A percentile compares a stretch with the other conserved stretches of the same genome.
phyloP scores from a whole-genome alignment of 2,797 vertebrate species.

The Cuculus canorus region DNA sequence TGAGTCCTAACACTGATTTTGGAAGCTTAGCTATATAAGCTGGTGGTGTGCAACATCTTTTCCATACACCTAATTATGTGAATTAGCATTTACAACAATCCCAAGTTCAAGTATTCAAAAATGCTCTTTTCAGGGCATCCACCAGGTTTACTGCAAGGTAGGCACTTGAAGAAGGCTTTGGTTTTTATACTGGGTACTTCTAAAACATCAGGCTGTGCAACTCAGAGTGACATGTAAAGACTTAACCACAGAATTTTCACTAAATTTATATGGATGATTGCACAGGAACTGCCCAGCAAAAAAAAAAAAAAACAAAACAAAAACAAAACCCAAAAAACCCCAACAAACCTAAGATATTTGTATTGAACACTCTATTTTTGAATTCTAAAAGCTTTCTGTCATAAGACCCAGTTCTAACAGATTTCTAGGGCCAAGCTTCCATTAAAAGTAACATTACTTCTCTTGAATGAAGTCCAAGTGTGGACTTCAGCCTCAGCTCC shows the following conservation, averaged over 20 bases:
- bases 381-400: conserved; percentile 7
- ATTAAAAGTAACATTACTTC: background rate
- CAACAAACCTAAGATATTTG: background rate
- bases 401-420: background rate
- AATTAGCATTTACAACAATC: conserved; percentile 69
- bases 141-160: conserved; percentile 71
- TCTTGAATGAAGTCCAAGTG: background rate
- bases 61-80: conserved; percentile 47
- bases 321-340: no score
- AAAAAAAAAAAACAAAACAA: background rate
- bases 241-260: background rate
- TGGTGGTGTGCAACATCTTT: conserved; percentile 58
- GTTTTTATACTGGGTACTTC: conserved; percentile 40
- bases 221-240: conserved; percentile 3
- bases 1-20: conserved; percentile 67
- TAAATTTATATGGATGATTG: background rate
- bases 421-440: background rate
- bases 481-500: background rate
- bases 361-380: background rate
- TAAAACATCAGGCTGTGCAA: conserved; percentile 37
- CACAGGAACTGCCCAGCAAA: conserved; percentile 11
- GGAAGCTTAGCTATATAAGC: conserved; percentile 47
- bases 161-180: conserved; percentile 69
- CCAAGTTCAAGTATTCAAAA: conserved; percentile 72
- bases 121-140: conserved; percentile 69